A percentile compares a stretch with the other conserved stretches of the same genome.
These are phyloP conservation scores for Caenorhabditis doughertyi DNA, from an alignment of 2,888 invertebrate genomes.

Conservation along the genomic window DNA sequence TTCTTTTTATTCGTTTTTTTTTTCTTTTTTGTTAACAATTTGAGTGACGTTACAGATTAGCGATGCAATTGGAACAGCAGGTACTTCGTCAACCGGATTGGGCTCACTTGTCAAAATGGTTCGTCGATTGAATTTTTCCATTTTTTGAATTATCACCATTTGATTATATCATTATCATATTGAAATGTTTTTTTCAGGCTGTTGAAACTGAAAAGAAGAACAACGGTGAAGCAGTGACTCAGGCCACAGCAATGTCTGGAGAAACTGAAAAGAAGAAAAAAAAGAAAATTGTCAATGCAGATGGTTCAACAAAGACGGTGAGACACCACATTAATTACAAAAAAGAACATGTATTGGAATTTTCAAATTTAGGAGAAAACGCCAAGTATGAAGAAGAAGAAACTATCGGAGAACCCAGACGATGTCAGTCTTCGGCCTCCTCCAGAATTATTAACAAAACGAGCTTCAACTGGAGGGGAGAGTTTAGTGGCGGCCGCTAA, in stretches of 20 bases:
- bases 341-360: not conserved
- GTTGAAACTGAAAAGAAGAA: conserved; percentile 54
- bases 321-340: not conserved
- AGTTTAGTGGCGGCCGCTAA: conserved; percentile 34
- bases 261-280: conserved; percentile 53
- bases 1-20: not conserved
- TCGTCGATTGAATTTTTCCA: not conserved
- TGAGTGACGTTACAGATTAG: conserved; percentile 48
- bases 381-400: conserved; percentile 32
- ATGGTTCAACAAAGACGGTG: conserved; percentile 45
- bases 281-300: conserved; percentile 47
- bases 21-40: conserved; percentile 8
- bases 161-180: not conserved
- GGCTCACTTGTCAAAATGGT: conserved; percentile 50
- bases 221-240: conserved; percentile 41
- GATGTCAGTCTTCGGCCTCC: conserved; percentile 44
- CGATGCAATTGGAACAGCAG: conserved; percentile 30
- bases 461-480: conserved; percentile 53
- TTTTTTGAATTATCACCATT: not conserved
- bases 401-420: conserved; percentile 11
- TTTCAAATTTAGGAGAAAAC: conserved; percentile 28
- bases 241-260: conserved; percentile 32
- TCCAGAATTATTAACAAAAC: conserved; percentile 26
- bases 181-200: conserved; percentile 28
- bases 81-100: conserved; percentile 27